A percentile compares a stretch with the other conserved stretches of the same genome.
phyloP scores from a whole-genome alignment of 2,113 vertebrate genomes.

The Cromileptes altivelis region DNA sequence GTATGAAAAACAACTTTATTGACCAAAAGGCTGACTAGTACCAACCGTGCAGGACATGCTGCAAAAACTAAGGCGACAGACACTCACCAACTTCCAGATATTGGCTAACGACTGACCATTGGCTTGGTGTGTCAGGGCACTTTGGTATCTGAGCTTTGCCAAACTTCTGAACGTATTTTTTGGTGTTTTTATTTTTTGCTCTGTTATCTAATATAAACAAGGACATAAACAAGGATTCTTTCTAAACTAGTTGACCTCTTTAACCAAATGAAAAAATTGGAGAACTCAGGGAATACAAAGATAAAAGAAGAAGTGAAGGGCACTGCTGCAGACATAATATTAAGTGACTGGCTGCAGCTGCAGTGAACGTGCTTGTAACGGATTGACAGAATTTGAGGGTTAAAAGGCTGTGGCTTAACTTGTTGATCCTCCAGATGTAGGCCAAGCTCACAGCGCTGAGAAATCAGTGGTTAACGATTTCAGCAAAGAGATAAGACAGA shows the following conservation, averaged over 20 bases:
- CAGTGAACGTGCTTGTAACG: constrained; percentile 66
- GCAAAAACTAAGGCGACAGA: no score
- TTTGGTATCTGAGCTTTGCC: background rate
- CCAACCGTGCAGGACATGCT: no score
- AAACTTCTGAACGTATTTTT: background rate
- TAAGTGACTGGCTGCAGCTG: constrained; percentile 62
- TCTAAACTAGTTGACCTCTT: background rate
- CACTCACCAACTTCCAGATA: no score
- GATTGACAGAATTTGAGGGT: constrained; percentile 76
- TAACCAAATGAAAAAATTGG: background rate
- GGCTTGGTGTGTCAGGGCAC: no score
- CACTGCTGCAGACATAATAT: constrained; percentile 12
- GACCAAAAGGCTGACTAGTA: no score
- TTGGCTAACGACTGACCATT: no score
- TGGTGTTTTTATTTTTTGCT: background rate
- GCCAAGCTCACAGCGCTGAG: constrained; percentile 44
- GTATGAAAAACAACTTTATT: no score
- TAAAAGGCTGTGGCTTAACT: constrained; percentile 79
- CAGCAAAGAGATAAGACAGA: background rate
- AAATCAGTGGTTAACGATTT: constrained; percentile 36
- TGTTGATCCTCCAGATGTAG: constrained; percentile 81
- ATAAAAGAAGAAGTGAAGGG: constrained; percentile 11
- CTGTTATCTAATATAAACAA: background rate
- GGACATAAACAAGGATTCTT: background rate
- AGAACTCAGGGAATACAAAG: background rate